Evolutionary conservation across 1,140 invertebrate species (phyloP), one percentile per base, ranked within the genome.

Genomic region (Aphis gossypii): DNA sequence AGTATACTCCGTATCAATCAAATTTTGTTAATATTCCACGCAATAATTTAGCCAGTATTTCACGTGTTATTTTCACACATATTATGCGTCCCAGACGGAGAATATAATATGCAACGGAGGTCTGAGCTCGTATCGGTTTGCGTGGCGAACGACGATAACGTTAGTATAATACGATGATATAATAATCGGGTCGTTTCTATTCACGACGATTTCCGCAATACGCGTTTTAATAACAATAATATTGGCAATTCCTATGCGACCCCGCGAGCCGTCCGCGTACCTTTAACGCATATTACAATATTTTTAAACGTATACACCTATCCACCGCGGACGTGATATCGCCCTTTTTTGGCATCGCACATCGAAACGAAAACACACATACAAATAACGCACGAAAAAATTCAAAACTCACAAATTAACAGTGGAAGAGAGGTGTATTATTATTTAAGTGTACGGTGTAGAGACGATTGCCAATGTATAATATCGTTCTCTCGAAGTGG

Each of bases 121-220:
- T n/a, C 14, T n/a, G 14, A 76, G n/a, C 14, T n/a, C 30, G 60
- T n/a, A 76, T 76, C 60, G 60, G 60, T 76, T 5, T 4, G 30
- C 60, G n/a, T 76, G n/a, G 60, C 30, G 2, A 60, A 30, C 7
- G 56, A 30, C 25, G 9, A 68, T 76, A 76, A 76, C 60, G 60
- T n/a, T 76, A 18, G 25, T n/a, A n/a, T n/a, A 68, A n/a, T 68
- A 76, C 23, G 14, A 83, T 38, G 35, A 83, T 38, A 38, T 83
- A 38, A 83, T 83, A 35, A 83, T 83, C 82, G n/a, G 35, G 56
- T 82, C 76, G 76, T 82, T 82, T 82, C 76, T 82, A 82, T 82
- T 82, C 76, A 82, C 35, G 76, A 38, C 76, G 76, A 82, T 82
- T 38, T 82, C 76, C 76, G 76, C n/a, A 82, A 82, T 38, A 82